Conservation (phyloP, 2,113 vertebrate genomes). For the Malurus melanocephalus region DNA sequence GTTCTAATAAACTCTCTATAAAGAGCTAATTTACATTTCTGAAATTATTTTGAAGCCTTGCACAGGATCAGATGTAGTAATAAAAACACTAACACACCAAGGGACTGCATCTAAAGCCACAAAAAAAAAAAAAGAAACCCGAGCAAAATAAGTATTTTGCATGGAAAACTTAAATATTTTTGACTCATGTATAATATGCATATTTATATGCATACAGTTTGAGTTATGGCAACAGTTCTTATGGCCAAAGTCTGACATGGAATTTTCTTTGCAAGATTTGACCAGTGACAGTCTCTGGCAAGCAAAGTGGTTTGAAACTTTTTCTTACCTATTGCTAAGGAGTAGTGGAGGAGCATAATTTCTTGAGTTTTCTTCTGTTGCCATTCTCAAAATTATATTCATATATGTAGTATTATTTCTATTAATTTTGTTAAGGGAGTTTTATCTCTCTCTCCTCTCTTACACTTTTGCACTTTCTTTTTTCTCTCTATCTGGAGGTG, state of each 20-base stretch:
- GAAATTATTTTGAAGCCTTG: conserved; percentile 1
- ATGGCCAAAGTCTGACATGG: neutral
- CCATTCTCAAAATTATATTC: neutral
- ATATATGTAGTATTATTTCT: neutral
- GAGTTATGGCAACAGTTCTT: neutral
- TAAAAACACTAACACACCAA: neutral
- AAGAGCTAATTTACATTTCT: conserved; percentile 50
- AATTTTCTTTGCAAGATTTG: neutral
- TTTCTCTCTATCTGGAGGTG: neutral
- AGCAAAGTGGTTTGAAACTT: neutral
- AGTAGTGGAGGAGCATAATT: neutral
- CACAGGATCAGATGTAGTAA: neutral
- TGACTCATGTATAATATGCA: neutral
- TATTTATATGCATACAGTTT: neutral
- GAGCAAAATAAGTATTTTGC: neutral
- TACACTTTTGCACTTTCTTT: neutral
- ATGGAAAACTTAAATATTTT: neutral
- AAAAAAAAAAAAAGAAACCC: neutral
- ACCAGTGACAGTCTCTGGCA: neutral
- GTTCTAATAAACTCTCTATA: neutral
- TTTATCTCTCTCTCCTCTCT: neutral
- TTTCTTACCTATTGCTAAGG: neutral
- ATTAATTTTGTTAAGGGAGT: neutral
- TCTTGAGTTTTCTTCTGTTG: neutral
- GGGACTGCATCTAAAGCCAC: neutral